Base-by-base conservation (phyloP, 2,888 invertebrate genomes). In the Sclerodermus sp. region DNA sequence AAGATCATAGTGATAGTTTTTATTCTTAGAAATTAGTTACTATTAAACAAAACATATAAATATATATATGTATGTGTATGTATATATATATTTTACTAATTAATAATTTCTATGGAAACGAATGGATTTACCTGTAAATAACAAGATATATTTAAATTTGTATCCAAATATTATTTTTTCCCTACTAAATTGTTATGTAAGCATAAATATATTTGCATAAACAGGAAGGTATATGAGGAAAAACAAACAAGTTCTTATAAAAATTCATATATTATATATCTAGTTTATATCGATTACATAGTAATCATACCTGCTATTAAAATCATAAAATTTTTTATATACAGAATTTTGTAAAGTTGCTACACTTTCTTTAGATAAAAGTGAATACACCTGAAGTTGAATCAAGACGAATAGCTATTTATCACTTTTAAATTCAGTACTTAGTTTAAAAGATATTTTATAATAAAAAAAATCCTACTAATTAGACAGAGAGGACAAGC, bases 1-100 rank as follows among this genome's bases (percentile, higher is more conserved):
- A 70, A 51, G 76, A 77, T 57, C 74, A 71, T 53, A 74, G 68
- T 55, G 72, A 73, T 47, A 71, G 66, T 60, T 72, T 71, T 58
- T 75, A 73, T 61, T 62, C 65, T 31, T 63, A 38, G 38, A 38
- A 4, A 34, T 34, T 34, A 34, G 6, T n/a, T 12, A 12, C 13
- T 23, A 8, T 8, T 13, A 34, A 13, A n/a, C 10, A 8, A 13
- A 8, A 34, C 4, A 34, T 34, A 23, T 23, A 23, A 5, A 23
- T 23, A 23, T 23, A 23, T 23, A 23, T 23, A 23, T 23, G 8
- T 23, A 23, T 23, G 8, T 23, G 8, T 23, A 23, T 23, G 8
- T 23, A 23, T 23, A 23, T 23, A 23, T 23, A 23, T 23, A 23
- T 3, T 23, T 34, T 34, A 13, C 13, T 34, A 34, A n/a, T 13